Evolutionary conservation across 2,888 invertebrate genomes (phyloP).

Genomic region (Metalampra italica): DNA sequence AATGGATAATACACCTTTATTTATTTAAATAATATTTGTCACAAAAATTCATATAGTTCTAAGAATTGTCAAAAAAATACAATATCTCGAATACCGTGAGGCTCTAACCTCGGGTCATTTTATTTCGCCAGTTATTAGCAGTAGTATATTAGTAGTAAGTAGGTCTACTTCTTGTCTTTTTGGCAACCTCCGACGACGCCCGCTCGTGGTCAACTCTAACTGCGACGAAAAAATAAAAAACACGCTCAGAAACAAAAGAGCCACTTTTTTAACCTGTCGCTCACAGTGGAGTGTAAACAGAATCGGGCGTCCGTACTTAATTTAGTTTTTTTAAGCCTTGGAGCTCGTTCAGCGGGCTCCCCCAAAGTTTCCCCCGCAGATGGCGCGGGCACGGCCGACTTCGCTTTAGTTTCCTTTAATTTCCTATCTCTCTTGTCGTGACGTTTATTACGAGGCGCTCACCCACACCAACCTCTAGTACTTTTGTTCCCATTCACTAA

Average conservation of each 20-base stretch:
- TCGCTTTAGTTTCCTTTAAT: constrained; percentile 74
- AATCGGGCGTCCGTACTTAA: constrained; percentile 55
- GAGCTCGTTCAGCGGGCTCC: constrained; percentile 27
- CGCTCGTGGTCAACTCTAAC: constrained; percentile 30
- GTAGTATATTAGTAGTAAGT: not conserved
- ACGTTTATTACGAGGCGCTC: constrained; percentile 59
- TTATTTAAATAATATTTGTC: too few relatives aligned
- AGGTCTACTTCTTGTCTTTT: constrained; percentile 16
- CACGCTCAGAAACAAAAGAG: constrained; percentile 33
- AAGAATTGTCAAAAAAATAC: too few relatives aligned
- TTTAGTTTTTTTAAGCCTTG: constrained; percentile 59
- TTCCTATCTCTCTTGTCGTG: constrained; percentile 70
- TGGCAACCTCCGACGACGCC: constrained; percentile 20
- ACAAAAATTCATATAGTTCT: too few relatives aligned
- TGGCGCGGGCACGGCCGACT: constrained; percentile 59
- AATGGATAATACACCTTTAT: too few relatives aligned
- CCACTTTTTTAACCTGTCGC: constrained; percentile 53
- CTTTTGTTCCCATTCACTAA: constrained; percentile 63
- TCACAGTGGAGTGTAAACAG: constrained; percentile 59
- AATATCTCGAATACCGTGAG: too few relatives aligned
- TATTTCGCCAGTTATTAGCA: too few relatives aligned
- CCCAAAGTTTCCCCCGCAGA: constrained; percentile 58
- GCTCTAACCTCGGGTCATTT: too few relatives aligned
- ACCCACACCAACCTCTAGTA: constrained; percentile 29
- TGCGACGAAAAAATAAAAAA: constrained; percentile 22